Evolutionary conservation across 2,888 invertebrate genomes (phyloP).

Genomic region (Nasonovia ribisnigri): DNA sequence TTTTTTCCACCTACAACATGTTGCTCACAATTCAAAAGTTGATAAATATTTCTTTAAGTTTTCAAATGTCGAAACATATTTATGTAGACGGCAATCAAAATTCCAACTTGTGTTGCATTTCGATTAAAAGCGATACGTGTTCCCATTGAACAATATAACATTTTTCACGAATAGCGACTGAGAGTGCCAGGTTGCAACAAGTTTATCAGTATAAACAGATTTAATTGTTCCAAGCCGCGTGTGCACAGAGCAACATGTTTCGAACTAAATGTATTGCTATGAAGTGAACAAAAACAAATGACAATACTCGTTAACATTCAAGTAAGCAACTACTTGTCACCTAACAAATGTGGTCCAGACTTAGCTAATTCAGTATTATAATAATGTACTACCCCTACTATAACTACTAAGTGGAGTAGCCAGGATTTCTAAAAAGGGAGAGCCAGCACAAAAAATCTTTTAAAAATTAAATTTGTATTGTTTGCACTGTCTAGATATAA

Average conservation of each 20-base stretch:
- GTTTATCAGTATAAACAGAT: neutral
- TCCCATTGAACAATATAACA: neutral
- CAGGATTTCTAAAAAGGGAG: too few relatives aligned
- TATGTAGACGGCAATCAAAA: neutral
- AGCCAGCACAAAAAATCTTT: too few relatives aligned
- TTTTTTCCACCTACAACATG: neutral
- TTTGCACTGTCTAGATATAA: too few relatives aligned
- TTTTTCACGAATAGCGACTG: neutral
- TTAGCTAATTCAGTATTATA: too few relatives aligned
- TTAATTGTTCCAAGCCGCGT: neutral
- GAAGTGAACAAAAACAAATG: neutral
- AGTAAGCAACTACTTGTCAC: too few relatives aligned
- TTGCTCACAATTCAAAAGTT: slow-evolving; percentile 15
- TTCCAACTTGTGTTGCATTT: slow-evolving; percentile 1
- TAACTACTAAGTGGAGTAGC: too few relatives aligned
- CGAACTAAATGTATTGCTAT: neutral
- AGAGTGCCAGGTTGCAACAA: neutral
- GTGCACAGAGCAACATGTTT: neutral
- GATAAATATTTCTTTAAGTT: neutral
- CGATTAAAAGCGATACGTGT: neutral
- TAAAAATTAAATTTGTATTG: too few relatives aligned
- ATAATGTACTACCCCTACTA: too few relatives aligned
- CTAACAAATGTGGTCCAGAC: too few relatives aligned
- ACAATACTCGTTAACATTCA: neutral
- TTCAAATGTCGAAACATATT: neutral